Evolutionary conservation across 2,888 invertebrate genomes (phyloP).

Genomic region (Syritta pipiens): DNA sequence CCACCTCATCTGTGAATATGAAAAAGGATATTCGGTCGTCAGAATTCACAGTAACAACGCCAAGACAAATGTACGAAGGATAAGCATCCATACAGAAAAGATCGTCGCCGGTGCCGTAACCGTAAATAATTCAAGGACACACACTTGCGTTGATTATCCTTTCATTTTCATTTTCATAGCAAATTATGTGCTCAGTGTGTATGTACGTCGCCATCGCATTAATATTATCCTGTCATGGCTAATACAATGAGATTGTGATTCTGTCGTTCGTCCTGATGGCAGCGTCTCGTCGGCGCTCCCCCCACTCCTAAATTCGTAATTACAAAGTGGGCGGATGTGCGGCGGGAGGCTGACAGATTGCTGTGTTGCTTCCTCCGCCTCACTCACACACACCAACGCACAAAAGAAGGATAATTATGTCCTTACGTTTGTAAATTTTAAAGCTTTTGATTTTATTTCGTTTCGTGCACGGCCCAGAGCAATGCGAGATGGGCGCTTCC

Average conservation of each 20-base stretch:
- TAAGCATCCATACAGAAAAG: no score
- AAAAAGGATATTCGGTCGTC: no score
- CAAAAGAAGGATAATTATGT: slow-evolving; percentile 49
- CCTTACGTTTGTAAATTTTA: slow-evolving; percentile 30
- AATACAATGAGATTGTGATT: slow-evolving; percentile 60
- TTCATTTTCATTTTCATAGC: slow-evolving; percentile 55
- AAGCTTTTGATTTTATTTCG: slow-evolving; percentile 48
- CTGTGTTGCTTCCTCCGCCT: neutral
- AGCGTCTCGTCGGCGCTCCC: neutral
- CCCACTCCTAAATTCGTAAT: slow-evolving; percentile 32
- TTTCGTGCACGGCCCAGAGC: slow-evolving; percentile 2
- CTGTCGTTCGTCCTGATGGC: slow-evolving; percentile 23
- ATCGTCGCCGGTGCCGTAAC: no score
- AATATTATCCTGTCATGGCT: slow-evolving; percentile 55
- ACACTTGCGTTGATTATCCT: slow-evolving; percentile 62
- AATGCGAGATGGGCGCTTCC: slow-evolving; percentile 10
- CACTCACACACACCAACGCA: neutral
- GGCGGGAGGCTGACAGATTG: neutral
- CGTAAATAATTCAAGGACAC: slow-evolving; percentile 62
- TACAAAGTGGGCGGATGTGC: slow-evolving; percentile 22
- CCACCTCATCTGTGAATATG: no score
- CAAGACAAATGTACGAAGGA: no score
- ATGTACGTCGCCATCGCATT: slow-evolving; percentile 25
- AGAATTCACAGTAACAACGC: no score
- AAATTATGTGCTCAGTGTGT: slow-evolving; percentile 25